A percentile compares a stretch with the other conserved stretches of the same genome.
Evolutionary conservation across 2,888 invertebrate genomes (phyloP).

Genomic region (Chydorus sphaericus): DNA sequence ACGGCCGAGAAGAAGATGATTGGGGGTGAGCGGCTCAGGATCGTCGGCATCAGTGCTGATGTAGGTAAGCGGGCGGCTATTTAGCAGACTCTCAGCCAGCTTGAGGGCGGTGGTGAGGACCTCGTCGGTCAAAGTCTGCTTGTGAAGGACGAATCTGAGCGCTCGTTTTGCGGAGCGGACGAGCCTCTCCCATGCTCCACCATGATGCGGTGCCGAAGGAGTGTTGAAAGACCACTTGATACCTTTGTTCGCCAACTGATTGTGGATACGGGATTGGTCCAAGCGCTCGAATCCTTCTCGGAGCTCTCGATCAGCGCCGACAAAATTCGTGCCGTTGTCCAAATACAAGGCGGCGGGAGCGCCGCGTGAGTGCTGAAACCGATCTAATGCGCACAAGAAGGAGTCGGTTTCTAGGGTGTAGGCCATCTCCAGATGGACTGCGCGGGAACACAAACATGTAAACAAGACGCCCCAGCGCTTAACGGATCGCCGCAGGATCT

Average conservation of each 20-base stretch:
- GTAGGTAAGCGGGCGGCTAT: conserved; percentile 16
- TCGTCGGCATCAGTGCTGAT: conserved; percentile 15
- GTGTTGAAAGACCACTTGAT: conserved; percentile 19
- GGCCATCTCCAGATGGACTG: conserved; percentile 3
- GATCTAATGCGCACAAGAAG: not conserved
- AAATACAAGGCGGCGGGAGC: not conserved
- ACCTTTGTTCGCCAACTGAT: not conserved
- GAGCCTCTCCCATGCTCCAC: conserved; percentile 20
- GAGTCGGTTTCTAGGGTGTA: conserved; percentile 2
- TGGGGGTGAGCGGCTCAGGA: conserved; percentile 15
- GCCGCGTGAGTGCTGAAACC: not conserved
- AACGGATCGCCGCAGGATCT: not conserved
- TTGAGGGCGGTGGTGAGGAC: conserved; percentile 16
- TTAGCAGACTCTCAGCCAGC: conserved; percentile 15
- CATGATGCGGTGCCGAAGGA: conserved; percentile 18
- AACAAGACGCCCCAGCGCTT: conserved; percentile 2
- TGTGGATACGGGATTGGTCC: not conserved
- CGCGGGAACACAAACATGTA: conserved; percentile 2
- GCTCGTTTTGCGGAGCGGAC: conserved; percentile 17
- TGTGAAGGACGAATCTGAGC: conserved; percentile 11
- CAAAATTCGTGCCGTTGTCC: conserved; percentile 11
- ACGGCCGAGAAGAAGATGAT: conserved; percentile 15
- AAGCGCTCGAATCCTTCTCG: not conserved
- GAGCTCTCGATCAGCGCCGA: not conserved
- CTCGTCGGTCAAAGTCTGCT: conserved; percentile 15